Conservation (phyloP, 35 echinoderm and acorn worm species). For the Ptychodera flava region DNA sequence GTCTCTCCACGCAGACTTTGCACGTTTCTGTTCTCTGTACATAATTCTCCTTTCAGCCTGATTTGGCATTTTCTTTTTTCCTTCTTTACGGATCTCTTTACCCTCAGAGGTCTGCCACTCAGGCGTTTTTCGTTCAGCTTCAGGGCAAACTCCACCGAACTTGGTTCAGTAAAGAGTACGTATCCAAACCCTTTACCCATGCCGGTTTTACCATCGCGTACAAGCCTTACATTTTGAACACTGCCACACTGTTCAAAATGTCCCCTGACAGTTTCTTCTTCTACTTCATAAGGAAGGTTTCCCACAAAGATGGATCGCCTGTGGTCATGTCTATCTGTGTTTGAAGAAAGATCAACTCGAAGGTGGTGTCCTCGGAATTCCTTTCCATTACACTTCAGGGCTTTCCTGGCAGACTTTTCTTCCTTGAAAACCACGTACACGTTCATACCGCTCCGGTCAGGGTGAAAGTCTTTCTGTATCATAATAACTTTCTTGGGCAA, state of each 20-base stretch:
- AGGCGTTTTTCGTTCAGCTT: slow-evolving; percentile 57
- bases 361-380: background rate
- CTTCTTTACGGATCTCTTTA: slow-evolving; percentile 61
- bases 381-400: slow-evolving; percentile 13
- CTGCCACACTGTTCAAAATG: slow-evolving; percentile 56
- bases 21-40: too few species aligned
- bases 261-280: slow-evolving; percentile 41
- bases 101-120: slow-evolving; percentile 44
- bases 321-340: slow-evolving; percentile 30
- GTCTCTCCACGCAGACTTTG: too few species aligned
- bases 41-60: too few species aligned
- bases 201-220: slow-evolving; percentile 52
- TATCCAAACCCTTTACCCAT: slow-evolving; percentile 87
- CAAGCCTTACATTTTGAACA: slow-evolving; percentile 49
- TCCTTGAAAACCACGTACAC: slow-evolving; percentile 13
- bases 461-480: slow-evolving; percentile 22
- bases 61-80: too few species aligned
- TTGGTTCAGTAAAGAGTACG: slow-evolving; percentile 58
- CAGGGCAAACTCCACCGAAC: slow-evolving; percentile 67
- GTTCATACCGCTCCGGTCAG: slow-evolving; percentile 9
- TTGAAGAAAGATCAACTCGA: background rate
- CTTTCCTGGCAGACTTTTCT: slow-evolving; percentile 16
- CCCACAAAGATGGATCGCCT: slow-evolving; percentile 59
- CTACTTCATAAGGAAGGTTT: slow-evolving; percentile 50
- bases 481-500: slow-evolving; percentile 18